Evolutionary conservation across 2,888 invertebrate species (phyloP).

Genomic region (Heliconius sara): DNA sequence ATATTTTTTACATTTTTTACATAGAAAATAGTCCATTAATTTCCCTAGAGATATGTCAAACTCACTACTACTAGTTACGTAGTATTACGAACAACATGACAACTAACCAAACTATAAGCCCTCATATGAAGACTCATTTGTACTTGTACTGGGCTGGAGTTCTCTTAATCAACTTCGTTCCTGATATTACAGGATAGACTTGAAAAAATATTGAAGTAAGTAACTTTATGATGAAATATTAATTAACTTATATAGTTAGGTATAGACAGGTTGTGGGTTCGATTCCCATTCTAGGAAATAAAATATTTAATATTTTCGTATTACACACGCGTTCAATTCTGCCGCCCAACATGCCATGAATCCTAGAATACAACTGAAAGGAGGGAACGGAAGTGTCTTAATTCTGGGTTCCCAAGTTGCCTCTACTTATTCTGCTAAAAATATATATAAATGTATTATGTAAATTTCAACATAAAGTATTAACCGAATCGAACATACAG

Average conservation of each 20-base stretch:
- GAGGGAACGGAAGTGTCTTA: too few species aligned
- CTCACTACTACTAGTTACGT: neutral
- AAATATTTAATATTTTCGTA: neutral
- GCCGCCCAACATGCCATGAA: too few species aligned
- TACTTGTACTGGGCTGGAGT: neutral
- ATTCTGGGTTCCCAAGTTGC: too few species aligned
- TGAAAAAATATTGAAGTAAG: neutral
- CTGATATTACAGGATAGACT: neutral
- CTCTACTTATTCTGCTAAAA: too few species aligned
- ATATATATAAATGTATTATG: too few species aligned
- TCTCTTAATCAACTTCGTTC: slow-evolving; percentile 14
- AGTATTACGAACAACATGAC: neutral
- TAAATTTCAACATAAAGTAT: too few species aligned
- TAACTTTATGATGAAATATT: neutral
- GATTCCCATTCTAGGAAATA: neutral
- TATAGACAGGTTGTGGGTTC: neutral
- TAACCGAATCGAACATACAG: too few species aligned
- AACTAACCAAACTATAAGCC: slow-evolving; percentile 9
- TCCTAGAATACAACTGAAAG: too few species aligned
- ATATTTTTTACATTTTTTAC: neutral
- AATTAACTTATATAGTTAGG: neutral
- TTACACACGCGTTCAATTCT: too few species aligned
- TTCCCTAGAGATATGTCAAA: neutral
- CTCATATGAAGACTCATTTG: slow-evolving; percentile 11
- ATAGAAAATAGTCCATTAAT: neutral